Evolutionary conservation across 2,888 invertebrate genomes (phyloP), one percentile per base, ranked within the genome.

Genomic region (Tolmerus cingulatus): DNA sequence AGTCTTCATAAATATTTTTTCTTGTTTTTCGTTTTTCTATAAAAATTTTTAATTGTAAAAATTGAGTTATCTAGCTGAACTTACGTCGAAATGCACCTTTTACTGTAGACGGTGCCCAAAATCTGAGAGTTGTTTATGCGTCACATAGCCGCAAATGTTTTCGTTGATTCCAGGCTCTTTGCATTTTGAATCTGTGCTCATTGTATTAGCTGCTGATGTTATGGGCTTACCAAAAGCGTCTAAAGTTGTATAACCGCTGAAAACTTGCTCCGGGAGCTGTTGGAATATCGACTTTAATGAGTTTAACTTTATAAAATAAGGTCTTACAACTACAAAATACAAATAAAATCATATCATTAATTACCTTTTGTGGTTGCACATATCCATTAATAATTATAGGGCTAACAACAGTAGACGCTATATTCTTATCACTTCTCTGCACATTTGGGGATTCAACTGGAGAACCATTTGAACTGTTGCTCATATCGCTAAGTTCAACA

Each of bases 51-150:
- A 66, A 66, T 23, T 66, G 66, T 66, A 66, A 66, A 66, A 66
- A 66, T 66, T 66, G 66, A 66, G 66, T 66, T 66, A 66, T 66
- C 66, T 66, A 66, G 12, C 66, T 66, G 66, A 66, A 66, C 27
- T 66, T 66, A 66, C 66, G 14, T 23, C 66, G 14, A 46, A 46
- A 46, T 14, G 12, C 43, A 27, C 66, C 27, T 55, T 19, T 82
- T 87, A 87, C 40, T 87, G 87, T 19, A 87, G 55, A 16, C 87
- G 89, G 89, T 90, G 91, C 34, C 91, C 91, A 89, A 90, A 91
- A 78, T 89, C 90, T 27, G 91, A 91, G 4, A 91, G 88, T 88
- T 91, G 91, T 89, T 90, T 91, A 86, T 91, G 91, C 57, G 91
- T 91, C 27, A 91, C 91, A 89, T 91, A 91, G 5, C 91, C 91